Evolutionary conservation across 2,113 vertebrate species (phyloP).

Genomic region (Aldabrachelys gigantea): DNA sequence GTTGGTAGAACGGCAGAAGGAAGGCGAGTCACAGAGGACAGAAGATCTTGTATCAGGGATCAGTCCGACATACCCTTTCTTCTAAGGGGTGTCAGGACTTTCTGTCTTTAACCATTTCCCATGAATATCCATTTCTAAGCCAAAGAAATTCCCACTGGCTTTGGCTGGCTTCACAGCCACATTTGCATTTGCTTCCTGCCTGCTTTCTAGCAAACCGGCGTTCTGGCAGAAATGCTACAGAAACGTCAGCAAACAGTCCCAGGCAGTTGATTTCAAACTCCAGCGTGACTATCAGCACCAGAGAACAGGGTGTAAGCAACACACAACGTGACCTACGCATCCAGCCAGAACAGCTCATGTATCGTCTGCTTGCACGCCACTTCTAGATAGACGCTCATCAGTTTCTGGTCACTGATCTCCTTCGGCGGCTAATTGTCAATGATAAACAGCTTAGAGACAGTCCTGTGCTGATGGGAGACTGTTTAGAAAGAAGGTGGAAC

Average conservation of each 20-base stretch:
- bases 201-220: background rate
- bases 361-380: background rate
- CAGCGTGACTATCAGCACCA: background rate
- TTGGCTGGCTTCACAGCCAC: background rate
- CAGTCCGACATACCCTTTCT: background rate
- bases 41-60: background rate
- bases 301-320: background rate
- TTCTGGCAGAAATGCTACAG: background rate
- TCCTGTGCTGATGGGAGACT: background rate
- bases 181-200: background rate
- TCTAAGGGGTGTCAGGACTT: background rate
- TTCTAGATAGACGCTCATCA: background rate
- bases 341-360: background rate
- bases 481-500: background rate
- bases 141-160: background rate
- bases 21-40: background rate
- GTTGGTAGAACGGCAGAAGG: background rate
- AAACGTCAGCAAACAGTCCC: background rate
- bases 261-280: background rate
- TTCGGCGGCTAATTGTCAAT: background rate
- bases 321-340: background rate
- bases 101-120: background rate
- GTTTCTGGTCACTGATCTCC: background rate
- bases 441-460: background rate
- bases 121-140: background rate